Evolutionary conservation across 1,140 invertebrate species (phyloP), one percentile per base, ranked within the genome.

Genomic region (Berghia stephanieae): DNA sequence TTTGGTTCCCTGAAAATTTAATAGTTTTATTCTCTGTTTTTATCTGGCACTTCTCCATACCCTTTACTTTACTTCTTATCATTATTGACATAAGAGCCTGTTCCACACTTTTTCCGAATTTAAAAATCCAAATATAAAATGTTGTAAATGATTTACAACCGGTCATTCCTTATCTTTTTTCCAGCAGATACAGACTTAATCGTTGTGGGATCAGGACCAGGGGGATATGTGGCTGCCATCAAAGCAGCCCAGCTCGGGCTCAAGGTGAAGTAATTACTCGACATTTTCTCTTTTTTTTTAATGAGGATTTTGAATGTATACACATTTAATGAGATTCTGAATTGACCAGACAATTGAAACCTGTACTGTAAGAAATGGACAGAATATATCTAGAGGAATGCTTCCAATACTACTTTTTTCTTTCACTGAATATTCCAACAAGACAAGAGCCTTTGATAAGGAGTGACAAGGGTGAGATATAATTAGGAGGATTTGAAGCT

Each of bases 201-300:
- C 31, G 98, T 99, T 3, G 98, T 99, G 88, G 98, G 98, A 36
- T 95, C 96, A 68, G 98, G 98, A 52, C 98, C 98, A 83, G 98
- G 98, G 83, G 98, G 98, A 69, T 99, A 99, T 93, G 98, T 99
- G 18, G 98, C 98, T 78, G 95, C 98, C 18, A 99, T 99, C 79
- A 99, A 99, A 92, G 97, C 98, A 80, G 95, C 98, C 24, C 98
- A 99, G 89, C 91, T 99, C 79, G 98, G 98, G 49, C 93, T 99
- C 91, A 99, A 98, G 90, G 95, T 96, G 89, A 88, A 72, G 1
- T 2, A 24, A 13, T 68, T 38, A n/a, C 34, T 42, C 24, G 18
- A 44, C 18, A 0, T 60, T 77, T 49, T 68, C 16, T 57, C 24
- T 13, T 60, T 74, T 34, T 16, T 60, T 60, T 46, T 16, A 10